These are phyloP conservation scores for Margaritifera margaritifera DNA, from an alignment of 2,888 invertebrate species.

Conservation along the genomic window DNA sequence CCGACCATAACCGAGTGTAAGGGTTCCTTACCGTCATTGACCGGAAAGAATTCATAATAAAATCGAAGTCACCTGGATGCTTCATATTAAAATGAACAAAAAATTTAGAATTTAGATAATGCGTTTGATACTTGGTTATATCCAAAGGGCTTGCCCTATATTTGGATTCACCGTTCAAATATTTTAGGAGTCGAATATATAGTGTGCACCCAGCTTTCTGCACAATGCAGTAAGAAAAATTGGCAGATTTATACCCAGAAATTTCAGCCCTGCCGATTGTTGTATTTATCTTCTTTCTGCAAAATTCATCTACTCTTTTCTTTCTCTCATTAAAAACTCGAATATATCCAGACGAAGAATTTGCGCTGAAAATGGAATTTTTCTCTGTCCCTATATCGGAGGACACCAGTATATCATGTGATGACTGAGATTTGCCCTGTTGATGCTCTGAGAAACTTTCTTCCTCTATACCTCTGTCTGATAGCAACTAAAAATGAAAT, in stretches of 20 bases:
- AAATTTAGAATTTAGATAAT: constrained; percentile 7
- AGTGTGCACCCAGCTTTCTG: constrained; percentile 54
- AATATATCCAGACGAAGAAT: no score
- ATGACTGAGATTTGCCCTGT: no score
- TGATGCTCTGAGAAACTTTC: no score
- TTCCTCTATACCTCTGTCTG: no score
- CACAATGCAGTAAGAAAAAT: constrained; percentile 44
- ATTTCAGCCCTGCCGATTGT: constrained; percentile 5
- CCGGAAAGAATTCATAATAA: constrained; percentile 22
- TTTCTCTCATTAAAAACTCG: no score
- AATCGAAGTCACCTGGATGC: neutral
- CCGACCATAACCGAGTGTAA: constrained; percentile 50
- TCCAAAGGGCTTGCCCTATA: constrained; percentile 21
- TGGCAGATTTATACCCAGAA: constrained; percentile 13
- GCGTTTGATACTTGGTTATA: constrained; percentile 26
- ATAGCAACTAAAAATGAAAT: no score
- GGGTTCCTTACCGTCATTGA: constrained; percentile 50
- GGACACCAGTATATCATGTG: no score
- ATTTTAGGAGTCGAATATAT: constrained; percentile 49
- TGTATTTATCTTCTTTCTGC: no score
- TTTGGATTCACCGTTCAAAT: constrained; percentile 34
- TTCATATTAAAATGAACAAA: constrained; percentile 5
- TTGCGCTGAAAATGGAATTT: no score
- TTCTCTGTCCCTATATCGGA: no score
- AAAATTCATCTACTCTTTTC: no score